Evolutionary conservation across 2,797 vertebrate genomes (phyloP), one percentile per base, ranked within the genome.

Genomic region (Mareca penelope): DNA sequence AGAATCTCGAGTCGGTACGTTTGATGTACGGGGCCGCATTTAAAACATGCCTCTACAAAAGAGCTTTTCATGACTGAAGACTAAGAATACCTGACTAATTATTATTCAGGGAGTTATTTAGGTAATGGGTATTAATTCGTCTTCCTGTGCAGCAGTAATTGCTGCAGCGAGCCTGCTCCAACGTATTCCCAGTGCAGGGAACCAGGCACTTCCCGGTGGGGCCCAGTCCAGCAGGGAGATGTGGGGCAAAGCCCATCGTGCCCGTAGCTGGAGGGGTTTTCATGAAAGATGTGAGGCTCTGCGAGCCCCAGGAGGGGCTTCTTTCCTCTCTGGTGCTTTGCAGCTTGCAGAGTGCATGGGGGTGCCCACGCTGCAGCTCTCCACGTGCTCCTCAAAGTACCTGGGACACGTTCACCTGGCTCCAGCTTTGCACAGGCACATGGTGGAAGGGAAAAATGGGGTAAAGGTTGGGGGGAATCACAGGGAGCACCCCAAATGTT

Each of bases 71-170:
- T 53, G 57, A 89, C 64, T 77, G 84, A 76, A 89, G 91, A 89
- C 73, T 85, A 81, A 82, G 11, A 89, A 92, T 93, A 80, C 94
- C 87, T 94, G 89, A 90, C 84, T 93, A 95, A 89, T 93, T 94
- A 93, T 95, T 94, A 88, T 80, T 87, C 92, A 70, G 71, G 14
- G 12, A 22, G 79, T 85, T 96, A 94, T 87, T 93, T 93, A 89
- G 91, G 79, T 90, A 89, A 95, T 94, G 86, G 89, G 75, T 39
- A 80, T 86, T 85, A 93, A 93, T 59, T 80, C 21, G 5, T 69
- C 68, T 89, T 84, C 84, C 94, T 86, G 84, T 76, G 2, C 93
- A 75, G 75, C 3, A n/a, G 64, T 91, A 92, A 92, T 85, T 88
- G 94, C 84, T 11, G 6, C 12, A 2, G 86, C 1, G 15, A 95